These are phyloP conservation scores for Orthosia gothica DNA, from an alignment of 2,888 invertebrate species.

Conservation along the genomic window DNA sequence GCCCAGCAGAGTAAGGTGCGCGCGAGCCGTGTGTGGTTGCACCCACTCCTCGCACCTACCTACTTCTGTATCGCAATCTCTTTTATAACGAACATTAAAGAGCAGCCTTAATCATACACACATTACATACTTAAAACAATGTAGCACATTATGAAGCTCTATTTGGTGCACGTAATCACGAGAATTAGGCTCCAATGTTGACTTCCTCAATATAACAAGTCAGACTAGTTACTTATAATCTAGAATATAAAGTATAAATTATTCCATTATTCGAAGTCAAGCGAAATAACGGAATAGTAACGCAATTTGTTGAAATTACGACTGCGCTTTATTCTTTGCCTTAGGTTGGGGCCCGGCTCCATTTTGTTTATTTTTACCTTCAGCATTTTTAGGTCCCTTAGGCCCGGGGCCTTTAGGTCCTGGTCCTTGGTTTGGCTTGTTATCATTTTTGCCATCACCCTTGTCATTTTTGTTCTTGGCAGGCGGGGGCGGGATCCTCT, in stretches of 20 bases:
- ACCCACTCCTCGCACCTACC: neutral
- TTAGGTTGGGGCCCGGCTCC: constrained; percentile 50
- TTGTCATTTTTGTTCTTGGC: constrained; percentile 69
- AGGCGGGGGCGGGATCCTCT: constrained; percentile 71
- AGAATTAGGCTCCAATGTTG: constrained; percentile 54
- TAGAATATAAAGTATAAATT: neutral
- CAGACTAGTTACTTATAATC: constrained; percentile 47
- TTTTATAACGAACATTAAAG: neutral
- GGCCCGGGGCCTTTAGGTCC: constrained; percentile 70
- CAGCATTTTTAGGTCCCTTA: constrained; percentile 56
- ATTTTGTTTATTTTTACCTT: constrained; percentile 59
- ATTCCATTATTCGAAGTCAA: constrained; percentile 23
- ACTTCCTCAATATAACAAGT: constrained; percentile 55
- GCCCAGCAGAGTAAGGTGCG: neutral
- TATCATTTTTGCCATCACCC: constrained; percentile 67
- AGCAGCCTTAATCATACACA: constrained; percentile 33
- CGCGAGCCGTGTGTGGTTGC: neutral
- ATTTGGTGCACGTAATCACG: constrained; percentile 53
- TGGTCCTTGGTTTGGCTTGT: constrained; percentile 65
- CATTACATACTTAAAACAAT: constrained; percentile 23
- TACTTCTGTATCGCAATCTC: constrained; percentile 8
- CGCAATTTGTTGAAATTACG: constrained; percentile 31
- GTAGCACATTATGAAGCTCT: constrained; percentile 45
- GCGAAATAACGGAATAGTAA: constrained; percentile 12
- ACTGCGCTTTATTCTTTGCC: constrained; percentile 48